Percentiles rank a stretch among this genome's conserved stretches.
Evolutionary conservation across 2,113 vertebrate genomes (phyloP).

Genomic region (Orientallactaga bullata): DNA sequence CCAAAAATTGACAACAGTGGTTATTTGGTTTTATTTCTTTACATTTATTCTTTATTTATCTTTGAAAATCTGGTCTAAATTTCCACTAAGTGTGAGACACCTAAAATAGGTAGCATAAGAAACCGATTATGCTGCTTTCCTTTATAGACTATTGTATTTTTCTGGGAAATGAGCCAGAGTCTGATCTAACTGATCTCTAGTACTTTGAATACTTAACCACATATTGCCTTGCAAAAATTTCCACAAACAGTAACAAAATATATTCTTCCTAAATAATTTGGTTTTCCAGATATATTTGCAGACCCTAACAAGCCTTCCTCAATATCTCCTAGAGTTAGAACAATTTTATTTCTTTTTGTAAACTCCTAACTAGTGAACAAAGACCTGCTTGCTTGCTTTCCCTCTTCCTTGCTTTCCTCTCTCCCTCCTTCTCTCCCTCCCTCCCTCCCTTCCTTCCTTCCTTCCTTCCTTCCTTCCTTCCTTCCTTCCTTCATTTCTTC

Average conservation of each 20-base stretch:
- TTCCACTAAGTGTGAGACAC: slow-evolving; percentile 57
- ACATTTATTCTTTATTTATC: not conserved
- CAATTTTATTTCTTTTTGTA: not conserved
- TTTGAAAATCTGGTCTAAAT: slow-evolving; percentile 75
- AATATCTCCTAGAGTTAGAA: not conserved
- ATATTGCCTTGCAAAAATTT: slow-evolving; percentile 36
- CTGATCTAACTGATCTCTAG: slow-evolving; percentile 47
- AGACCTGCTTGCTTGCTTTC: not conserved
- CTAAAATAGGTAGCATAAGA: slow-evolving; percentile 64
- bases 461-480: too few species aligned
- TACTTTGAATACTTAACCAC: slow-evolving; percentile 11
- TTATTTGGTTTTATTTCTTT: slow-evolving; percentile 30
- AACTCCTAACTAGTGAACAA: not conserved
- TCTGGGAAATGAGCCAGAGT: slow-evolving; percentile 71
- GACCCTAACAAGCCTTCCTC: not conserved
- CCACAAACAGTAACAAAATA: slow-evolving; percentile 47
- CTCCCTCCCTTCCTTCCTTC: too few species aligned
- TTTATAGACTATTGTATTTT: slow-evolving; percentile 60
- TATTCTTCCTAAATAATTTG: slow-evolving; percentile 43
- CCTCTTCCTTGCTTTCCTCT: not conserved
- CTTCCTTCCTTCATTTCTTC: too few species aligned
- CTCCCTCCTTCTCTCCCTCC: too few species aligned
- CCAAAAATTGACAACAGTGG: not conserved
- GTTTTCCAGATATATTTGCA: slow-evolving; percentile 6
- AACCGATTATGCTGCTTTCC: slow-evolving; percentile 62